phyloP scores from a whole-genome alignment of 2,888 invertebrate genomes.

The Lasiommata megera region DNA sequence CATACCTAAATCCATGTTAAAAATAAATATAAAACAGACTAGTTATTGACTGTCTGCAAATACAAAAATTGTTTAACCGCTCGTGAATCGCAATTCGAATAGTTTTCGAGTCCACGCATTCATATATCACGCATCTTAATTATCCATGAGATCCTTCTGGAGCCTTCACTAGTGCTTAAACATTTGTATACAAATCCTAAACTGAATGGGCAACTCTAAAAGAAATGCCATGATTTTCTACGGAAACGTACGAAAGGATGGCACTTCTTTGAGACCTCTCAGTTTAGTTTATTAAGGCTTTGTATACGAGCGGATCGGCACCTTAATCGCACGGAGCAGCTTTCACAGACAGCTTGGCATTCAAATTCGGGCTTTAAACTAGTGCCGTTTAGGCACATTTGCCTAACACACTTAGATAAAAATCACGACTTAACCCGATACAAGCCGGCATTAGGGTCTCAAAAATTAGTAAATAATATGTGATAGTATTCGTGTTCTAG shows the following conservation, averaged over 20 bases:
- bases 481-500: no score
- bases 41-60: slow-evolving; percentile 58
- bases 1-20: slow-evolving; percentile 36
- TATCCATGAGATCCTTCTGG: slow-evolving; percentile 37
- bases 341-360: neutral
- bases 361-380: neutral
- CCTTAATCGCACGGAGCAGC: neutral
- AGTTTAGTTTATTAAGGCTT: no score
- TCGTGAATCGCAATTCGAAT: slow-evolving; percentile 22
- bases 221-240: no score
- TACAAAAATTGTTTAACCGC: slow-evolving; percentile 35
- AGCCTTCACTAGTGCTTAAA: neutral
- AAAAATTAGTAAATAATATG: no score
- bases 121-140: slow-evolving; percentile 24
- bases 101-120: slow-evolving; percentile 13
- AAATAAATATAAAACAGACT: slow-evolving; percentile 72
- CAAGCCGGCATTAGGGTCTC: no score
- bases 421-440: no score
- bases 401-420: no score
- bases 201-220: neutral
- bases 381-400: no score
- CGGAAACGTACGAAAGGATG: no score
- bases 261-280: no score
- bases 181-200: neutral
- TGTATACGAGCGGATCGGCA: neutral